Evolutionary conservation across 2,797 vertebrate genomes (phyloP).

Genomic region (Lemur catta): DNA sequence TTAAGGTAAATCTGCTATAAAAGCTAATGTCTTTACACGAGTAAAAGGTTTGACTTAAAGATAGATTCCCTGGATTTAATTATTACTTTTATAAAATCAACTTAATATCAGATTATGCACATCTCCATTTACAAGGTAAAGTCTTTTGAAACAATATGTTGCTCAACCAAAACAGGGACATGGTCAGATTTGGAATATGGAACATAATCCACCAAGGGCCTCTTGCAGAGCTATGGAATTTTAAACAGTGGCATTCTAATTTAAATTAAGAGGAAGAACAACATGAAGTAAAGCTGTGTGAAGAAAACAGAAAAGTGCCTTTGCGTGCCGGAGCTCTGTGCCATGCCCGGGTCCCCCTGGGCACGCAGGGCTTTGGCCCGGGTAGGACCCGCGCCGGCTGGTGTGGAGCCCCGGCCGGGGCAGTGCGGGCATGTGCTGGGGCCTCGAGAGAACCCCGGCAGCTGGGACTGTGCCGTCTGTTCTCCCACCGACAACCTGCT

Average conservation of each 20-base stretch:
- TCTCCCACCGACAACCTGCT: not conserved
- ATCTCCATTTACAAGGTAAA: not conserved
- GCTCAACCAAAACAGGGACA: not conserved
- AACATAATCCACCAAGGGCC: not conserved
- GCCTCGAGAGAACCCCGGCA: not conserved
- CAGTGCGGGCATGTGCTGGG: not conserved
- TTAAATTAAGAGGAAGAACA: not conserved
- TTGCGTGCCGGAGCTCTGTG: fast-evolving
- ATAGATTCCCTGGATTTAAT: not conserved
- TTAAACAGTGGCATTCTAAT: not conserved
- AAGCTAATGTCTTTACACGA: not conserved
- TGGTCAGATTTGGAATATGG: not conserved
- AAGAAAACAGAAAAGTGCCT: not conserved
- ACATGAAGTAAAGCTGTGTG: not conserved
- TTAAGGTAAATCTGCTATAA: not conserved
- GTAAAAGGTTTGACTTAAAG: not conserved
- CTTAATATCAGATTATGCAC: not conserved
- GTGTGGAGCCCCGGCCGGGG: not conserved
- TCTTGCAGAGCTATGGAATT: not conserved
- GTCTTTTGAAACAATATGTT: not conserved
- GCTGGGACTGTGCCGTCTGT: not conserved
- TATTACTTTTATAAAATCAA: slow-evolving; percentile 13
- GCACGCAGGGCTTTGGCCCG: fast-evolving
- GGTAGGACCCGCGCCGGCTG: not conserved
- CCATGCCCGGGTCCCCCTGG: fast-evolving